Conservation (phyloP, 2,888 invertebrate species). For the Machimus atricapillus region DNA sequence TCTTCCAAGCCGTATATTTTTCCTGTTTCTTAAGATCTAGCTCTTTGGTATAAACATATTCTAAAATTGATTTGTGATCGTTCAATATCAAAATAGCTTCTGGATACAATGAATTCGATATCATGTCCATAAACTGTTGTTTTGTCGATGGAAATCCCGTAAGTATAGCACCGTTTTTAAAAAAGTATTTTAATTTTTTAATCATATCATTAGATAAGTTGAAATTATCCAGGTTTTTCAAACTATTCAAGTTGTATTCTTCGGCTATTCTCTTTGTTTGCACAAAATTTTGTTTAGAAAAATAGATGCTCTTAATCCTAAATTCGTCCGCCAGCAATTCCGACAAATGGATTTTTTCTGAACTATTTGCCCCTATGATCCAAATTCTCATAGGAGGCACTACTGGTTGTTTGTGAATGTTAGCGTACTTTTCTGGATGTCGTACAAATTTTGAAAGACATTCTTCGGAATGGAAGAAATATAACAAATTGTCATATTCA, state of each 20-base stretch:
- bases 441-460: conserved; percentile 64
- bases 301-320: neutral
- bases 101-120: conserved; percentile 61
- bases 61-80: conserved; percentile 64
- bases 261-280: neutral
- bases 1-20: conserved; percentile 57
- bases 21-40: conserved; percentile 55
- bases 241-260: neutral
- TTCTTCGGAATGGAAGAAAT: conserved; percentile 65
- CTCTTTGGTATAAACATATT: conserved; percentile 63
- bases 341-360: conserved; percentile 64
- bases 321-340: conserved; percentile 55
- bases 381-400: conserved; percentile 67
- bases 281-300: neutral
- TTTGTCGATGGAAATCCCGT: conserved; percentile 67
- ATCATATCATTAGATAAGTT: neutral
- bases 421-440: conserved; percentile 65
- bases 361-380: conserved; percentile 66
- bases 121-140: conserved; percentile 60
- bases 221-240: neutral
- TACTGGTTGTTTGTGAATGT: conserved; percentile 62
- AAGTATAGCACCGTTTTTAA: conserved; percentile 64
- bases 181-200: neutral
- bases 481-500: conserved; percentile 65
- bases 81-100: conserved; percentile 61